phyloP scores from a whole-genome alignment of 2,888 invertebrate genomes.

The Caenorhabditis parvicauda region DNA sequence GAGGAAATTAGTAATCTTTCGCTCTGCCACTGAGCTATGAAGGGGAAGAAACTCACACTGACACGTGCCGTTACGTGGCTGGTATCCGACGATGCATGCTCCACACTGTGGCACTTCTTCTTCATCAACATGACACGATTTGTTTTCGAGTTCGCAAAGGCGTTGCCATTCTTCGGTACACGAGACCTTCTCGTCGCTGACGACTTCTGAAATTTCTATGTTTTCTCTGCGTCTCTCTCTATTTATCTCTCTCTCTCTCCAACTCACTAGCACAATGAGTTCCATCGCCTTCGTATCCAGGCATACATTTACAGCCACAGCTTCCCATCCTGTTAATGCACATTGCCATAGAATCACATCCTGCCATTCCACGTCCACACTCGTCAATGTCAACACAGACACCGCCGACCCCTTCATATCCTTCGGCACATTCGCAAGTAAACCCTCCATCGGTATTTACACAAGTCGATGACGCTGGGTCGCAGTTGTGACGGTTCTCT shows the following conservation, averaged over 20 bases:
- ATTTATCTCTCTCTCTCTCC: neutral
- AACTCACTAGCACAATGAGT: slow-evolving; percentile 32
- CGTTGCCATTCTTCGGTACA: slow-evolving; percentile 53
- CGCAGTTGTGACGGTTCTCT: slow-evolving; percentile 54
- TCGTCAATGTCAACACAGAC: slow-evolving; percentile 52
- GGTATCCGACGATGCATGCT: slow-evolving; percentile 52
- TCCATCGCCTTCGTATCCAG: slow-evolving; percentile 61
- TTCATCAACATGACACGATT: slow-evolving; percentile 57
- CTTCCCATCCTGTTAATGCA: slow-evolving; percentile 64
- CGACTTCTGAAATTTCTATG: slow-evolving; percentile 12
- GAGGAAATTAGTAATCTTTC: neutral
- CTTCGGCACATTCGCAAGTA: slow-evolving; percentile 80
- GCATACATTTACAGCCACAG: slow-evolving; percentile 80
- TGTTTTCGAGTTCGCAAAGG: slow-evolving; percentile 50
- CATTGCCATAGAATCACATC: slow-evolving; percentile 45
- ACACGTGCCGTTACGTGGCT: slow-evolving; percentile 54
- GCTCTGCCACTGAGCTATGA: neutral
- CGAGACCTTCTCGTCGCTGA: slow-evolving; percentile 12
- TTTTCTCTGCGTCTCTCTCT: neutral
- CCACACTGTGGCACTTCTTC: slow-evolving; percentile 60
- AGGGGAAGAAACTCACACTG: slow-evolving; percentile 29
- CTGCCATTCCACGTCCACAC: slow-evolving; percentile 43
- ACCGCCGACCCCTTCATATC: slow-evolving; percentile 78
- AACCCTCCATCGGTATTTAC: slow-evolving; percentile 85
- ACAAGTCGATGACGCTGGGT: slow-evolving; percentile 72